Base-by-base conservation (phyloP, 2,113 vertebrate species). In the Coregonus clupeaformis region DNA sequence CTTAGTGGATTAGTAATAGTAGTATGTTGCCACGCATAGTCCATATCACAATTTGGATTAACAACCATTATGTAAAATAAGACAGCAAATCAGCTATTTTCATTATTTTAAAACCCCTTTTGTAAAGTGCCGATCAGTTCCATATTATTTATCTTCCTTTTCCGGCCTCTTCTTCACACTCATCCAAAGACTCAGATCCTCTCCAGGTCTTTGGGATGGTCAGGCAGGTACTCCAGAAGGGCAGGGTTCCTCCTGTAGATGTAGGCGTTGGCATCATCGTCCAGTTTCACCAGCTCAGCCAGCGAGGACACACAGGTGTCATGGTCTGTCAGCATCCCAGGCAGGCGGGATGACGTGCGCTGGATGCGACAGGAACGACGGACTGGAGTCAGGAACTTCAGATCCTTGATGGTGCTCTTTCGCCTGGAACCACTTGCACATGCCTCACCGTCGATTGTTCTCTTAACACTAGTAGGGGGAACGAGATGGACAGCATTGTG, bases 301-400 rank as follows among this genome's bases (percentile, higher is more conserved):
- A 95, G 78, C 0, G 95, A 95, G 20, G 95, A 93, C 67, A 95
- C 89, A 1, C 93, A 95, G 0, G 90, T 92, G 74, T 96, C 95
- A 14, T 94, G 94, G 7, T 96, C 96, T 11, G 87, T 90, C 75
- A 95, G 84, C 92, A 92, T 90, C 1, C 88, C 68, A 0, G 93
- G 92, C 60, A 95, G 74, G 16, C 90, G 91, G 49, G 82, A 89
- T 5, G 88, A 91, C 73, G 93, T 94, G 0, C 93, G 90, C 32
- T 97, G 90, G 89, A 98, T 92, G 30, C 97, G 95, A 0, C 87
- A 89, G 52, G 97, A 99, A 6, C 95, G 95, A n/a, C 97, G 94
- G 27, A 98, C 91, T 0, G 97, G 97, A 0, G 96, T 99, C 78
- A 96, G 79, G n/a, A 95, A 93, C 88, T 94, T 97, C 7, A 97